A percentile compares a stretch with the other conserved stretches of the same genome.
These are phyloP conservation scores for Actinia tenebrosa DNA, from an alignment of 64 coral and sea anemone genomes.

Conservation along the genomic window DNA sequence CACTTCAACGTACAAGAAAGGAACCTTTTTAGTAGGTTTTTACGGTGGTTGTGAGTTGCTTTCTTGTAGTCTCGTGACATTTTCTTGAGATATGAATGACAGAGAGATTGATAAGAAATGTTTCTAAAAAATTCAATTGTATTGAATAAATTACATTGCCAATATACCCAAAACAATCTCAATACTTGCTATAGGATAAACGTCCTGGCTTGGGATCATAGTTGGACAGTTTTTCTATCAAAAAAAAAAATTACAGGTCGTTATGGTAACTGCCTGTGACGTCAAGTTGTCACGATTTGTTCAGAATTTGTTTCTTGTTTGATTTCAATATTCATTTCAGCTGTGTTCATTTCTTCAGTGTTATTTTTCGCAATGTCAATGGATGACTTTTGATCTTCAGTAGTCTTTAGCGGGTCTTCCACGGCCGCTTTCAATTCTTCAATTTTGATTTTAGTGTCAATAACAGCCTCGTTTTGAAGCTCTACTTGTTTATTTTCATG, in stretches of 20 bases:
- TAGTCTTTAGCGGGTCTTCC: not conserved
- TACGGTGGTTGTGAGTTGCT: not conserved
- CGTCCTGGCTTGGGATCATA: not conserved
- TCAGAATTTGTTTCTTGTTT: not conserved
- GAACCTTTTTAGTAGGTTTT: not conserved
- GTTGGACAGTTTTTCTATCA: not conserved
- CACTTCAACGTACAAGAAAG: not conserved
- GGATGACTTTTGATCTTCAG: not conserved
- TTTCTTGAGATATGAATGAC: not conserved
- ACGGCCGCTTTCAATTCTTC: not conserved
- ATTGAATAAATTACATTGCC: conserved; percentile 4
- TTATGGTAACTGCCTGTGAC: not conserved
- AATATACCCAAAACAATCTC: not conserved
- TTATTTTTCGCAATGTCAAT: not conserved
- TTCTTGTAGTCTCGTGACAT: not conserved
- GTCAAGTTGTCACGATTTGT: not conserved
- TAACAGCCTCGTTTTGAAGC: not conserved
- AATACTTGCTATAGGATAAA: not conserved
- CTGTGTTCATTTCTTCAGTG: not conserved
- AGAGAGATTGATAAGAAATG: not conserved
- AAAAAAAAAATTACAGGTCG: not conserved
- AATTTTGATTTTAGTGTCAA: not conserved
- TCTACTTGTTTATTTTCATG: not conserved
- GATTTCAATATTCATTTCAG: not conserved
- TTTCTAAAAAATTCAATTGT: conserved; percentile 13